Evolutionary conservation across 2,888 invertebrate species (phyloP).

Genomic region (Marasmarcha lunaedactyla): DNA sequence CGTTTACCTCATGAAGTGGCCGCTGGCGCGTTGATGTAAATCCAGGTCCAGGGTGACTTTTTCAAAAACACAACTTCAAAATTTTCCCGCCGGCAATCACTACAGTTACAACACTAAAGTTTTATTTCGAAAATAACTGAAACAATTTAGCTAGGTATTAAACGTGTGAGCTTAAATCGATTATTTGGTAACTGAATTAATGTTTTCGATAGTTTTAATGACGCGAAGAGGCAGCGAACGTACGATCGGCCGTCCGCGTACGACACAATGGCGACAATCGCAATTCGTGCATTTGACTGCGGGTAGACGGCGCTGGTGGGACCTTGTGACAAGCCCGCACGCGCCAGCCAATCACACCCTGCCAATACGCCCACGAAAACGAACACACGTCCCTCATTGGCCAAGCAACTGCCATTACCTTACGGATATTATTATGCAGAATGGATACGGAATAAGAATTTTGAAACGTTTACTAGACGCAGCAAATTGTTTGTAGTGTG

Average conservation of each 20-base stretch:
- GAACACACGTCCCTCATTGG: constrained; percentile 52
- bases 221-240: constrained; percentile 39
- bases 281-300: constrained; percentile 62
- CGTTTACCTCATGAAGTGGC: constrained; percentile 79
- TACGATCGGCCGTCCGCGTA: constrained; percentile 42
- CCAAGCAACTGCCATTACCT: constrained; percentile 66
- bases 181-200: constrained; percentile 25
- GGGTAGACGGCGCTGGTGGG: constrained; percentile 18
- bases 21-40: constrained; percentile 80
- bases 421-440: constrained; percentile 68
- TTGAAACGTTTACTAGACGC: constrained; percentile 60
- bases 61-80: constrained; percentile 26
- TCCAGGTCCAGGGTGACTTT: constrained; percentile 80
- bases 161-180: no score
- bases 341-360: constrained; percentile 44
- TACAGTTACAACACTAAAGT: constrained; percentile 9
- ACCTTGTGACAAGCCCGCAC: constrained; percentile 44
- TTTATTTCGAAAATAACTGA: no score
- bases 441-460: constrained; percentile 64
- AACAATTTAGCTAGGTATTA: no score
- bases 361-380: constrained; percentile 58
- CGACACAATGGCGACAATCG: constrained; percentile 65
- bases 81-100: constrained; percentile 29
- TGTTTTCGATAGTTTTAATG: constrained; percentile 37
- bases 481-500: constrained; percentile 44